These are phyloP conservation scores for Erebia ligea DNA, from an alignment of 2,888 invertebrate species.

Conservation along the genomic window DNA sequence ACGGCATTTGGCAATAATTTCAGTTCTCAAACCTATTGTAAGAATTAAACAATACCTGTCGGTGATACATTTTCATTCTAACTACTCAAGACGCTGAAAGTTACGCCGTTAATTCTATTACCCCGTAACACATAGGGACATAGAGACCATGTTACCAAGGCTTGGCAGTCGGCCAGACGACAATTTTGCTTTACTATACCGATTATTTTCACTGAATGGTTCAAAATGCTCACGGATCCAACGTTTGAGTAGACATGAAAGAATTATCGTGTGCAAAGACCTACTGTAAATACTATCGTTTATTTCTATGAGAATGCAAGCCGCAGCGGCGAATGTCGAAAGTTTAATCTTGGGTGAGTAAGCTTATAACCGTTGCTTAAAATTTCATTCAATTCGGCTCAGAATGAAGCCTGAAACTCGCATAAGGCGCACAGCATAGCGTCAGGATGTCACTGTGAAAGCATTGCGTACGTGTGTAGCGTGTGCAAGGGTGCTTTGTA, in stretches of 20 bases:
- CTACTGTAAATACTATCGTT: slow-evolving; percentile 57
- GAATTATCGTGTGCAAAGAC: slow-evolving; percentile 63
- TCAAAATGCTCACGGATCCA: slow-evolving; percentile 62
- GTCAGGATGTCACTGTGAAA: not conserved
- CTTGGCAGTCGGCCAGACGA: slow-evolving; percentile 74
- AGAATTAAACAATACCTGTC: slow-evolving; percentile 26
- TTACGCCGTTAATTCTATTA: slow-evolving; percentile 52
- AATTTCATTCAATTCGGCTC: not conserved
- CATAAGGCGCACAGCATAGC: not conserved
- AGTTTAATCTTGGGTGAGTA: slow-evolving; percentile 19
- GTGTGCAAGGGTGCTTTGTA: too few relatives aligned
- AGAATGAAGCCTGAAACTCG: not conserved
- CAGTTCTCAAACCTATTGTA: not conserved
- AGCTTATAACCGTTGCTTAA: not conserved
- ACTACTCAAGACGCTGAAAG: slow-evolving; percentile 12
- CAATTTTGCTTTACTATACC: slow-evolving; percentile 71
- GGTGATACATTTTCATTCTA: slow-evolving; percentile 17
- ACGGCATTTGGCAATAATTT: not conserved
- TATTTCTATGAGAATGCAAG: slow-evolving; percentile 47
- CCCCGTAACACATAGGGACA: slow-evolving; percentile 61
- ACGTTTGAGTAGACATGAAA: slow-evolving; percentile 63
- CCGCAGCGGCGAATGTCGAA: slow-evolving; percentile 16
- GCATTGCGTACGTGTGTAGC: not conserved
- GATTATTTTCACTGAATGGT: slow-evolving; percentile 72
- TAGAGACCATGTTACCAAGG: slow-evolving; percentile 60